Evolutionary conservation across 2,797 vertebrate genomes (phyloP).

Genomic region (Sebastes nivosus): DNA sequence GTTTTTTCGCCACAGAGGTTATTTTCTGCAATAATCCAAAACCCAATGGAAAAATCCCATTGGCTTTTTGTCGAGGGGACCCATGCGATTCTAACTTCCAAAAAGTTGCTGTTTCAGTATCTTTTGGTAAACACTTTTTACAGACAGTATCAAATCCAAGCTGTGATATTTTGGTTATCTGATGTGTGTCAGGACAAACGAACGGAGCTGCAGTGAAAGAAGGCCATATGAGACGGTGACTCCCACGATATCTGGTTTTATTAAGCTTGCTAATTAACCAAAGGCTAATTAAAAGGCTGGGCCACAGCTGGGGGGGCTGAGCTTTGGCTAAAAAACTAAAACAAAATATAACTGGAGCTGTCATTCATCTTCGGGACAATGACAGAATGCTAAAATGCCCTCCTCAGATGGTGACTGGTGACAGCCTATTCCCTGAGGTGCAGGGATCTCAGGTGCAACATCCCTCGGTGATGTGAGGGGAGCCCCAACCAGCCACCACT

Average conservation of each 20-base stretch:
- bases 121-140: background rate
- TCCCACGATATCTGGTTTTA: conserved; percentile 74
- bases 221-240: conserved; percentile 34
- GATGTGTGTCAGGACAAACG: conserved; percentile 46
- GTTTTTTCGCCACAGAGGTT: too few relatives aligned
- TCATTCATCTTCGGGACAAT: conserved; percentile 37
- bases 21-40: too few relatives aligned
- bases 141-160: background rate
- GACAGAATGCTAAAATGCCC: conserved; percentile 30
- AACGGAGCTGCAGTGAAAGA: conserved; percentile 3
- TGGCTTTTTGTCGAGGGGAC: too few relatives aligned
- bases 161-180: background rate
- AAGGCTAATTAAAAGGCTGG: conserved; percentile 76
- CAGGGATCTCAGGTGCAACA: conserved; percentile 68
- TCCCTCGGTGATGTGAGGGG: conserved; percentile 26
- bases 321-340: conserved; percentile 40
- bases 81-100: too few relatives aligned
- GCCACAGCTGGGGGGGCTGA: conserved; percentile 72
- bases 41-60: too few relatives aligned
- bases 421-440: conserved; percentile 46
- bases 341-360: conserved; percentile 49
- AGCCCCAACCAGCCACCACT: conserved; percentile 15
- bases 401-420: conserved; percentile 42
- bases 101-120: background rate
- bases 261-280: conserved; percentile 78